Conservation (phyloP, 2,113 vertebrate genomes). For the Anarhynchus alexandrinus region DNA sequence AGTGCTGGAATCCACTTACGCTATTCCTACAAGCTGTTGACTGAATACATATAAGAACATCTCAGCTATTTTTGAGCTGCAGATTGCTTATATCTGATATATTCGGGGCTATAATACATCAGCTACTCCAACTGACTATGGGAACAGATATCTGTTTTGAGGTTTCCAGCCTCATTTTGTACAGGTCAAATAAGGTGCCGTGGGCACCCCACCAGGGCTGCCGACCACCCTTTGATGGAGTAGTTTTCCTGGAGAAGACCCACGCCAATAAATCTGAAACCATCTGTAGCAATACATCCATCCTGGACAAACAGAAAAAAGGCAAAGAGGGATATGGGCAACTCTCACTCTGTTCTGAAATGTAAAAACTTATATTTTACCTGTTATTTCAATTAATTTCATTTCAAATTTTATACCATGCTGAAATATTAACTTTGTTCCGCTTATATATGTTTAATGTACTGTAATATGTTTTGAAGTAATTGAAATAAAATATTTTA, state of each 20-base stretch:
- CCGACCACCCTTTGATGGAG: neutral
- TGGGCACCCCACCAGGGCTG: neutral
- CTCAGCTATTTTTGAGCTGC: neutral
- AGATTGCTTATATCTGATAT: neutral
- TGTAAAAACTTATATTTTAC: neutral
- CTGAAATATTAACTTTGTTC: neutral
- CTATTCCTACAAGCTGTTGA: neutral
- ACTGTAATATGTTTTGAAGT: neutral
- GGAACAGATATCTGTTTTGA: neutral
- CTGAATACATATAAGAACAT: neutral
- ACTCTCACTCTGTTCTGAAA: neutral
- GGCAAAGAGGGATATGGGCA: neutral
- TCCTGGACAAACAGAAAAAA: neutral
- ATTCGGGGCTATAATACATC: neutral
- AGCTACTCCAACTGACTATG: neutral
- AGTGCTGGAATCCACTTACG: neutral
- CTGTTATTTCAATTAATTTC: neutral
- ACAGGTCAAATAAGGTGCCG: neutral
- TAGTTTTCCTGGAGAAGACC: neutral
- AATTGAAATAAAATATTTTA: slow-evolving; percentile 10
- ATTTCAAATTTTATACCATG: neutral
- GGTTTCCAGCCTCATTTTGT: neutral
- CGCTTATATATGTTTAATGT: neutral
- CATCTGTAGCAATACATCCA: neutral
- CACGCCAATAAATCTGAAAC: neutral